A percentile compares a stretch with the other conserved stretches of the same genome.
These are phyloP conservation scores for Nibea albiflora DNA, from an alignment of 2,113 vertebrate genomes.

Conservation along the genomic window DNA sequence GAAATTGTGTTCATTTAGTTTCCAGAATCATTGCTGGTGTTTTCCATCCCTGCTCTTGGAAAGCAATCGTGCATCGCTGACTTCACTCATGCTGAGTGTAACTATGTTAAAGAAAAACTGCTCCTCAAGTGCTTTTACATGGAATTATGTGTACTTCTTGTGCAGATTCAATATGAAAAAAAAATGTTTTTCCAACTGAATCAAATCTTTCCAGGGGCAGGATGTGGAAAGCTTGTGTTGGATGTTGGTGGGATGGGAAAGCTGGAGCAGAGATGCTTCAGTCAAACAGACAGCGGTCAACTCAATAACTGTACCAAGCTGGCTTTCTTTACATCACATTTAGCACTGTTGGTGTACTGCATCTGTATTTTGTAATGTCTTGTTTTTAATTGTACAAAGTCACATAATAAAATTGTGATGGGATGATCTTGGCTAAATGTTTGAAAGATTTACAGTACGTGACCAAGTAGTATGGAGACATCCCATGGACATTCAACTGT, in stretches of 20 bases:
- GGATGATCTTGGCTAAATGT: constrained; percentile 4
- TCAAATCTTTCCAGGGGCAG: constrained; percentile 5
- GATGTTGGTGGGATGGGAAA: constrained; percentile 21
- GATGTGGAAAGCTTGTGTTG: constrained; percentile 23
- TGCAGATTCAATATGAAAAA: constrained; percentile 12
- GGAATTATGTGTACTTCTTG: constrained; percentile 15
- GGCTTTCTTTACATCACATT: constrained; percentile 85
- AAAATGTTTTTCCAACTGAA: constrained; percentile 9
- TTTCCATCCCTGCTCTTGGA: constrained; percentile 31
- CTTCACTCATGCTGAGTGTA: constrained; percentile 58
- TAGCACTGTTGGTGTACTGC: constrained; percentile 91
- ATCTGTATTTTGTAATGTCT: constrained; percentile 81
- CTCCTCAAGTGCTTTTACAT: constrained; percentile 7
- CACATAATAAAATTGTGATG: constrained; percentile 98
- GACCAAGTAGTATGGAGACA: background rate
- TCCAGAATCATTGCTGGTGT: constrained; percentile 13
- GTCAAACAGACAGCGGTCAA: background rate
- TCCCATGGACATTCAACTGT: background rate
- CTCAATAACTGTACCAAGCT: constrained; percentile 1
- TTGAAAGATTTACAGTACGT: background rate
- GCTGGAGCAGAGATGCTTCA: constrained; percentile 7
- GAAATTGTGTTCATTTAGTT: constrained; percentile 70
- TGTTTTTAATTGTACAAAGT: constrained; percentile 96
- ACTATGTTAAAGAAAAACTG: constrained; percentile 36
- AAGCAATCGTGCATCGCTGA: constrained; percentile 30